A percentile compares a stretch with the other conserved stretches of the same genome.
Conservation (phyloP, 1,140 invertebrate species). For the Aleiodes sp. region DNA sequence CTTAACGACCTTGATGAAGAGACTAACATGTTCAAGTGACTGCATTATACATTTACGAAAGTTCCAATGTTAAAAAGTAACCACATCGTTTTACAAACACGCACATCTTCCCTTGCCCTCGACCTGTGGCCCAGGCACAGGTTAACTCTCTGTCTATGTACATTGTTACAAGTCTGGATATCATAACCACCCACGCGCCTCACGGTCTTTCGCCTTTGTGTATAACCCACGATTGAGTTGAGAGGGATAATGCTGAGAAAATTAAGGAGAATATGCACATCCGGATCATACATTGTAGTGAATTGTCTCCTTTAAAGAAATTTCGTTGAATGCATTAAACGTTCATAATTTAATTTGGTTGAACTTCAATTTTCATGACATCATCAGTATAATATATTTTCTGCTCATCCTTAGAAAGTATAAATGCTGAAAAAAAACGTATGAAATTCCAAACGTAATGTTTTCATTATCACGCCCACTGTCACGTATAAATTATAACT, state of each 20-base stretch:
- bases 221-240: background rate
- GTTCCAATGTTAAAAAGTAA: constrained; percentile 5
- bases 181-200: constrained; percentile 46
- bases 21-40: constrained; percentile 12
- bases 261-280: background rate
- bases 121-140: background rate
- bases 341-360: background rate
- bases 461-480: constrained; percentile 8
- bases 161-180: constrained; percentile 28
- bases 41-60: constrained; percentile 16
- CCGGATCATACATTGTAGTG: constrained; percentile 3
- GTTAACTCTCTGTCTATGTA: constrained; percentile 2
- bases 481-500: background rate
- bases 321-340: background rate
- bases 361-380: too few relatives aligned
- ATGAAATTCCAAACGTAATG: background rate
- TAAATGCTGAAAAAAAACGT: background rate
- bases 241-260: background rate
- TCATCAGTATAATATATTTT: too few relatives aligned
- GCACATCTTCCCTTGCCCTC: constrained; percentile 1
- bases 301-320: background rate
- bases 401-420: background rate
- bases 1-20: constrained; percentile 32
- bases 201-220: constrained; percentile 40
- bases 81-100: constrained; percentile 8